Evolutionary conservation across 2,113 vertebrate genomes (phyloP), one percentile per base, ranked within the genome.

Genomic region (Aramus guarauna): DNA sequence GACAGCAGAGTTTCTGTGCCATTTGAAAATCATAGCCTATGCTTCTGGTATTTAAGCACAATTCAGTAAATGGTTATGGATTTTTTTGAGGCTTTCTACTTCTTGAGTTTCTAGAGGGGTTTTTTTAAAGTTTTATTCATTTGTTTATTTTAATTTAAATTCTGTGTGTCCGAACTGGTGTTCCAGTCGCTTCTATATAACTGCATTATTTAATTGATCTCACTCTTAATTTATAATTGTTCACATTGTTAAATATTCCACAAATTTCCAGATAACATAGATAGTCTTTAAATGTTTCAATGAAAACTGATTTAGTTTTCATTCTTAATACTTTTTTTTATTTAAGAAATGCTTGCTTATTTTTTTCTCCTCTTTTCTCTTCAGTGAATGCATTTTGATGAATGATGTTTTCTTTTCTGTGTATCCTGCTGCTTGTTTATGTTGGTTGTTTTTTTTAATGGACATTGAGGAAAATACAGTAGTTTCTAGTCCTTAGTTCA

Each of bases 171-270:
- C 22, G 10, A 21, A 13, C 32, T 64, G 32, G 19, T 83, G n/a
- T 71, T 79, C 9, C 1, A 2, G 36, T 58, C 1, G 0, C 36
- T 37, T 78, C 27, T 66, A 1, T 52, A 0, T 34, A 79, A 24
- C n/a, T 67, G 27, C 27, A 9, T 39, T 48, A 6, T 58, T 62
- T 62, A 56, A 32, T 45, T 56, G 59, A 39, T 41, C 67, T 56
- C 45, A 11, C 7, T 84, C n/a, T 19, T 62, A 37, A 67, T 59
- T 68, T 80, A 4, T 27, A 75, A n/a, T 56, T 62, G 14, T 39
- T 92, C 18, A 43, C 27, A 23, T 81, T 76, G 11, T 71, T 81
- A 43, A 59, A 39, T 45, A 72, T 32, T 67, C 41, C 13, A 13
- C 37, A 36, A 6, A 29, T n/a, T 67, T 67, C 34, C 24, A 27